These are phyloP conservation scores for Crioceris asparagi DNA, from an alignment of 2,888 invertebrate genomes.

Conservation along the genomic window DNA sequence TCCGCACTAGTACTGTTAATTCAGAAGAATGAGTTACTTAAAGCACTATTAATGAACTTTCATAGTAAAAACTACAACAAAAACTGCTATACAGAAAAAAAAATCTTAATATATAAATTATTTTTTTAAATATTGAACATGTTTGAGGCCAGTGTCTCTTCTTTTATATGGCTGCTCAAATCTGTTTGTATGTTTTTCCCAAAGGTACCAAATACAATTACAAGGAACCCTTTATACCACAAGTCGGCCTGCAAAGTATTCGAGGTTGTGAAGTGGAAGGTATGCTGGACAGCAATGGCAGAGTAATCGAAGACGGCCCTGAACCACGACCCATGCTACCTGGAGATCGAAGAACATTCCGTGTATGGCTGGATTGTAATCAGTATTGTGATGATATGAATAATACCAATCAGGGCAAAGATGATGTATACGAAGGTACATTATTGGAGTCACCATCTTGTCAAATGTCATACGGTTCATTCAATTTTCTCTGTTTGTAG, in stretches of 20 bases:
- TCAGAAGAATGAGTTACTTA: too few relatives aligned
- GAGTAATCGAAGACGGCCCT: conserved; percentile 93
- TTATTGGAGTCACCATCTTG: not conserved
- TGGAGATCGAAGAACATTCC: conserved; percentile 83
- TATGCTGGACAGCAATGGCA: conserved; percentile 89
- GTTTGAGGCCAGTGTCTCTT: too few relatives aligned
- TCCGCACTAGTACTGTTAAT: too few relatives aligned
- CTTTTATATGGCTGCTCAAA: too few relatives aligned
- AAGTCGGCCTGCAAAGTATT: conserved; percentile 84
- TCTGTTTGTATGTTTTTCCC: too few relatives aligned
- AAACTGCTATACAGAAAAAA: too few relatives aligned
- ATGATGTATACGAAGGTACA: conserved; percentile 45
- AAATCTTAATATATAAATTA: too few relatives aligned
- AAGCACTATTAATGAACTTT: too few relatives aligned
- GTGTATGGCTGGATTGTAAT: conserved; percentile 93
- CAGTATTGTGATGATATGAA: conserved; percentile 93
- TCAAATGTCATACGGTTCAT: not conserved
- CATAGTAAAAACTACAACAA: too few relatives aligned
- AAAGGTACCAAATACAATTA: conserved; percentile 74
- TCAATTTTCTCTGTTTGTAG: conserved; percentile 1
- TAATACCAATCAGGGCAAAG: conserved; percentile 64
- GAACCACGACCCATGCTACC: conserved; percentile 78
- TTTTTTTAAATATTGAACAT: too few relatives aligned
- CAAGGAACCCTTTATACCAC: conserved; percentile 77
- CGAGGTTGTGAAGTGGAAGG: conserved; percentile 98